Evolutionary conservation across 2,113 vertebrate species (phyloP).

Genomic region (Setophaga petechia): DNA sequence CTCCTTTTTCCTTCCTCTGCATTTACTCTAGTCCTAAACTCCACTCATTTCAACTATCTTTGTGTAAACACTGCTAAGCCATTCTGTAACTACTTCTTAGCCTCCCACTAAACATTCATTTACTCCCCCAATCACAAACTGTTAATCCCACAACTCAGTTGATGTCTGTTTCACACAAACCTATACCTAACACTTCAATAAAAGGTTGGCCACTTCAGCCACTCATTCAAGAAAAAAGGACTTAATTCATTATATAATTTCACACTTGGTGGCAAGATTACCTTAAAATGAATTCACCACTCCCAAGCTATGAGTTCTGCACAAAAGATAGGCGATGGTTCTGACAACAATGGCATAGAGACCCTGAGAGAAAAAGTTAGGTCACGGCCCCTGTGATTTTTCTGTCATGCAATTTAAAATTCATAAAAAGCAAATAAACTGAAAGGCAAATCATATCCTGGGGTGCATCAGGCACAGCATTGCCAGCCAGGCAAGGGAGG

Average conservation of each 20-base stretch:
- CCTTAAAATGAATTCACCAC: neutral
- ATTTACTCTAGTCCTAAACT: neutral
- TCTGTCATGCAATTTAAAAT: neutral
- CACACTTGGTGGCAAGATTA: neutral
- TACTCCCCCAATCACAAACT: neutral
- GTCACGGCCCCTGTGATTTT: neutral
- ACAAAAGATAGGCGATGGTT: neutral
- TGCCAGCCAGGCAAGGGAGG: fast-evolving
- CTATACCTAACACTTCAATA: neutral
- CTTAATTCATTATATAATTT: neutral
- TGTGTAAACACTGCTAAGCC: neutral
- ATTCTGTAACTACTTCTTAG: neutral
- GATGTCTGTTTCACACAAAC: neutral
- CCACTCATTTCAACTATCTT: neutral
- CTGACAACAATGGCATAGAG: fast-evolving
- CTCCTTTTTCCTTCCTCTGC: neutral
- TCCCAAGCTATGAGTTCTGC: neutral
- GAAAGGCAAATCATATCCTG: neutral
- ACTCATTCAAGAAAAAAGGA: neutral
- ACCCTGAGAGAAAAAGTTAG: neutral
- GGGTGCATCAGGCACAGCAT: neutral
- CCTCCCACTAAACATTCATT: neutral
- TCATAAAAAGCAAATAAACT: neutral
- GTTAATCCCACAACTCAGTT: neutral
- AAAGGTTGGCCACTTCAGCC: neutral